Evolutionary conservation across 2,113 vertebrate genomes (phyloP).

Genomic region (Heteronetta atricapilla): DNA sequence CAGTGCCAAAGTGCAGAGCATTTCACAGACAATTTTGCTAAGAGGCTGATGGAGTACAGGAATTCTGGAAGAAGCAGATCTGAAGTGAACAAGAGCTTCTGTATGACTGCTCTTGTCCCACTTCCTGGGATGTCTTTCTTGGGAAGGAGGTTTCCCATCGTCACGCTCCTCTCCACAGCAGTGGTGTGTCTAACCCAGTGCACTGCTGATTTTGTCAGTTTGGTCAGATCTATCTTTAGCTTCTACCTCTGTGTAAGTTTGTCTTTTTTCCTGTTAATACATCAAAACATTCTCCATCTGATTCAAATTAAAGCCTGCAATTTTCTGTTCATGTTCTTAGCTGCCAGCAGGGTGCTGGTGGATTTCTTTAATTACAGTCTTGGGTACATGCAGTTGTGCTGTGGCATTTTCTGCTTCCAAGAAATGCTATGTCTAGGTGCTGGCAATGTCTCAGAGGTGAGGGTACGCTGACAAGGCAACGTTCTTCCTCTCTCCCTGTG

Average conservation of each 20-base stretch:
- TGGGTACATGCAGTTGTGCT: background rate
- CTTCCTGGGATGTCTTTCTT: background rate
- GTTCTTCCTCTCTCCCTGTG: background rate
- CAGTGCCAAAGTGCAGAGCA: background rate
- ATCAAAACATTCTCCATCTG: background rate
- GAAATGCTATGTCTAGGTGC: background rate
- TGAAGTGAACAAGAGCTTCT: background rate
- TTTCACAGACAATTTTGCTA: background rate
- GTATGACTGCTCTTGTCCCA: background rate
- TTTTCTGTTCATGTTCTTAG: constrained; percentile 24
- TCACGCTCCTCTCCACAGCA: background rate
- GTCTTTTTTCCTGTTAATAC: background rate
- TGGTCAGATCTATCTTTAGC: constrained; percentile 34
- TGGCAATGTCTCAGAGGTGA: background rate
- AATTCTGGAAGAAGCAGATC: background rate
- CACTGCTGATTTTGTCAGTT: background rate
- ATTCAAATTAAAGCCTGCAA: constrained; percentile 2
- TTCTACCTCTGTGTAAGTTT: background rate
- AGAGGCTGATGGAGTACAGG: background rate
- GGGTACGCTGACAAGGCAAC: background rate
- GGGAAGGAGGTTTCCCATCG: background rate
- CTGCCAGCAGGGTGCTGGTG: background rate
- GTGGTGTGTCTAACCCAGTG: background rate
- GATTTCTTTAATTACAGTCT: constrained; percentile 8
- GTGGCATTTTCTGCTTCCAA: background rate